Base-by-base conservation (phyloP, 2,113 vertebrate species). In the Sorex fumeus region DNA sequence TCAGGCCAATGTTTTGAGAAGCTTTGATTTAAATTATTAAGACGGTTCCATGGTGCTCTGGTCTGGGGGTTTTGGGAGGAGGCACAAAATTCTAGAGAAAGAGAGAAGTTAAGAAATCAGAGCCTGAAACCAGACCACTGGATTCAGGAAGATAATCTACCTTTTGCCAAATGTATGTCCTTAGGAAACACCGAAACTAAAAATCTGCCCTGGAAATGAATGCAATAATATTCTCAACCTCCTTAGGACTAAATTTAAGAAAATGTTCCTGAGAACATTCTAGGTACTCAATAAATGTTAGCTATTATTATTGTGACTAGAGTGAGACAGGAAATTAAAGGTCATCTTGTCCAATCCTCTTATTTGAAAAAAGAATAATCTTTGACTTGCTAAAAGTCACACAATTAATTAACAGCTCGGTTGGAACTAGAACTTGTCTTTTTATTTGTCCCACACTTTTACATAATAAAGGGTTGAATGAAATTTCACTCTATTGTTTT, bases 321-420 rank as follows among this genome's bases (percentile, higher is more conserved):
- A 11, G 21, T 25, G 43, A 95, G 43, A 87, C 40, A 84, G 34
- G 91, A 95, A 93, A 93, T 89, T 87, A 91, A 93, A 94, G 75
- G 57, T 91, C 78, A 87, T 67, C 67, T 93, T 30, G 25, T 71
- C 60, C 21, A 82, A 27, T 84, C 62, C 34, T 80, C 45, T 74
- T 28, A 84, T 50, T 62, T 89, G 50, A 94, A 18, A 92, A 40
- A 87, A 93, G 27, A 91, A 34, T 82, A 95, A 90, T 82, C 47
- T 78, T 72, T 84, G 77, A 71, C 77, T 76, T 83, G 23, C 45
- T 74, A n/a, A 78, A 62, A 62, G 19, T 75, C 75, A 32, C 70
- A 30, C 8, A 71, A 34, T 43, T 45, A 7, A 18, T 53, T 80
- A 50, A 12, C 53, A 67, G 36, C 70, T 66, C 23, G 27, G 10